Base-by-base conservation (phyloP, 2,113 vertebrate species). In the Dolichallabes microphthalmus region DNA sequence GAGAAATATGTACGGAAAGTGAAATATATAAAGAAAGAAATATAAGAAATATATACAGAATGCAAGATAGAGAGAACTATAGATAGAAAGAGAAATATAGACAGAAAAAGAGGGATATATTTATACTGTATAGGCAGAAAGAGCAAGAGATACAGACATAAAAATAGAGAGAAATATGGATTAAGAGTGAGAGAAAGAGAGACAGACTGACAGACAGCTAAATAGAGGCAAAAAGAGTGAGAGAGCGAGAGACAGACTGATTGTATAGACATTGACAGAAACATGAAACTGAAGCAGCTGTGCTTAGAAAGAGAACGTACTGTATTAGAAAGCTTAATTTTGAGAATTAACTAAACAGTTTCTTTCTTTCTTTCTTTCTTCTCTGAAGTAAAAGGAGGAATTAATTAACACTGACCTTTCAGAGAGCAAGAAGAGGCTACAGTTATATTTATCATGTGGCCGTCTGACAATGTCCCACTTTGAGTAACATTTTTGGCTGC, bases 401-500 rank as follows among this genome's bases (percentile, higher is more conserved):
- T 57, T 27, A 57, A 71, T 66, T 61, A 20, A 68, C 25, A 4
- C 58, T 88, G 86, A 88, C 86, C 89, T 88, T 88, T 88, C 50
- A 85, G 80, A 57, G 14, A 81, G 71, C 27, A 57, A 22, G 64
- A 64, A 78, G 55, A 58, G 17, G 64, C 55, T 76, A 68, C 22
- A 79, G 73, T 87, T 87, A 60, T 86, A 84, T 90, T 87, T 64
- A 84, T 87, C 76, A 85, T 76, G 58, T 77, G 75, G 60, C 69
- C 57, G 73, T 86, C 83, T 35, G 76, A 64, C n/a, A 55, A 45
- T 20, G 20, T 58, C 60, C 74, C 80, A 32, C 68, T 85, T 58
- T 39, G 25, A 55, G 35, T 87, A 87, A 79, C 88, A 89, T 87
- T 88, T 88, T 85, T 64, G 77, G 45, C 66, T n/a, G 81, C 13